These are phyloP conservation scores for Thysanoteuthis rhombus DNA, from an alignment of 2,888 invertebrate species.

Conservation along the genomic window DNA sequence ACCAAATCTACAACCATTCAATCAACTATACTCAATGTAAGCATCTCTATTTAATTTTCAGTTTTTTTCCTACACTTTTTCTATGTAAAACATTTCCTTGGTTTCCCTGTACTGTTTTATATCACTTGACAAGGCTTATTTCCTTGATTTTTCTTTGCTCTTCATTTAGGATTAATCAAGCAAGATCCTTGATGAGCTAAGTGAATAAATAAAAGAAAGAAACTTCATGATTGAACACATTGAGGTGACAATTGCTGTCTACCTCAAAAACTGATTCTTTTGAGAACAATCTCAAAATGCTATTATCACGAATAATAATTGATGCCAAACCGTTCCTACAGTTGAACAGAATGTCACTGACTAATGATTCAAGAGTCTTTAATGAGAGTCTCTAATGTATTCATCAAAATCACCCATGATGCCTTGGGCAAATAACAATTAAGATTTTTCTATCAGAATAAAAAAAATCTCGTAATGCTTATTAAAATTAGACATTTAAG, in stretches of 20 bases:
- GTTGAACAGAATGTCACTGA: background rate
- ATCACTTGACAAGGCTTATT: background rate
- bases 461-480: background rate
- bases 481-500: background rate
- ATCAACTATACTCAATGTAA: background rate
- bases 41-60: background rate
- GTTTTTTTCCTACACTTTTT: background rate
- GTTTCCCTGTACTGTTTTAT: background rate
- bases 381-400: background rate
- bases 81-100: background rate
- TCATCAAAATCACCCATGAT: background rate
- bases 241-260: background rate
- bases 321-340: background rate
- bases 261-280: background rate
- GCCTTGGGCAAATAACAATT: background rate
- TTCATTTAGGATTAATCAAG: background rate
- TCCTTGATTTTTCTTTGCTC: background rate
- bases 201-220: background rate
- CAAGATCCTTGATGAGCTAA: background rate
- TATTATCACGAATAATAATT: background rate
- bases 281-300: background rate
- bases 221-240: background rate
- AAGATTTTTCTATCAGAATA: slow-evolving; percentile 12
- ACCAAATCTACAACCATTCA: background rate
- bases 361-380: background rate